These are phyloP conservation scores for Crenichthys baileyi DNA, from an alignment of 2,797 vertebrate species.

Conservation along the genomic window DNA sequence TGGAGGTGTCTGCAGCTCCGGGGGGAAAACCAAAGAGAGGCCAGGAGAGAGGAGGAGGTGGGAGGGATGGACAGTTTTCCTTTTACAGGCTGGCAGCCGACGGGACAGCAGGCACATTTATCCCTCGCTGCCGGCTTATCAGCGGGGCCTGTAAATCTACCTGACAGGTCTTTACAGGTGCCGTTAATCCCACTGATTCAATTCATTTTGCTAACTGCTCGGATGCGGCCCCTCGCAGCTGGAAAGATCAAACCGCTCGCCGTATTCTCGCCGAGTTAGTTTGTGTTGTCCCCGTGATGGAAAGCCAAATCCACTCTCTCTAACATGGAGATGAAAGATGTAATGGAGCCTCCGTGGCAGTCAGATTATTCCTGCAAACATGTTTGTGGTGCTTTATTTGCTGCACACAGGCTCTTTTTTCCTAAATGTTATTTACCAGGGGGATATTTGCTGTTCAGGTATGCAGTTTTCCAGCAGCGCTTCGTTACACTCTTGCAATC, in stretches of 20 bases:
- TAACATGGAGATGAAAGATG: slow-evolving; percentile 70
- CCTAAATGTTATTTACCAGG: slow-evolving; percentile 48
- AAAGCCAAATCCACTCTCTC: slow-evolving; percentile 69
- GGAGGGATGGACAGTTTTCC: slow-evolving; percentile 53
- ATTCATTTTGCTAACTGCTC: slow-evolving; percentile 77
- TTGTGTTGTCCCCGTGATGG: slow-evolving; percentile 69
- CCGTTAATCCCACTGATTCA: slow-evolving; percentile 78
- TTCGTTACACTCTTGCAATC: slow-evolving; percentile 18
- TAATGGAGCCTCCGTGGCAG: slow-evolving; percentile 52
- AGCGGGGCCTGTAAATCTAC: slow-evolving; percentile 76
- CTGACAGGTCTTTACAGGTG: slow-evolving; percentile 84
- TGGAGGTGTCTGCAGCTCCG: slow-evolving; percentile 83
- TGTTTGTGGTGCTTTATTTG: slow-evolving; percentile 64
- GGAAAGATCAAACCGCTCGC: slow-evolving; percentile 70
- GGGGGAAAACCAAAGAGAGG: slow-evolving; percentile 37
- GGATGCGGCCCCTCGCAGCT: slow-evolving; percentile 55
- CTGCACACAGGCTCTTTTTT: slow-evolving; percentile 34
- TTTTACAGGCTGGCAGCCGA: slow-evolving; percentile 81
- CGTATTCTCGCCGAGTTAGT: slow-evolving; percentile 52
- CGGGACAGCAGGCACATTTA: slow-evolving; percentile 68
- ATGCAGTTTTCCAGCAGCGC: slow-evolving; percentile 32
- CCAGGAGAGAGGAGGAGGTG: slow-evolving; percentile 14
- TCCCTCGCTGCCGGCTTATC: slow-evolving; percentile 71
- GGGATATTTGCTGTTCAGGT: slow-evolving; percentile 63
- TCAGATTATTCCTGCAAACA: slow-evolving; percentile 61